Conservation (phyloP, 1,140 invertebrate genomes). For the Subanguina moxae region DNA sequence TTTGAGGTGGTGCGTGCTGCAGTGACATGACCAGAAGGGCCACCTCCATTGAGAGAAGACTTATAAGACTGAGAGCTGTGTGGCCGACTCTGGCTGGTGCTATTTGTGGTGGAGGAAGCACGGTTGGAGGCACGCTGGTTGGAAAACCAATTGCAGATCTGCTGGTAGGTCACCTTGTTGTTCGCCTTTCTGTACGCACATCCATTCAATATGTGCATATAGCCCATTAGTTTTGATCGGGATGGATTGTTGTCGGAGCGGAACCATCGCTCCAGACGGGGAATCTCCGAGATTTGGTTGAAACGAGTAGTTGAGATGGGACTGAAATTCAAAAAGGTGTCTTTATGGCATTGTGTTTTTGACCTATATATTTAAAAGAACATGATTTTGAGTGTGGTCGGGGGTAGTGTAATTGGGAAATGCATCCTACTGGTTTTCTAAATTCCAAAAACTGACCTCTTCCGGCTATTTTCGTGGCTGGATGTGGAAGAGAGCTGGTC, state of each 20-base stretch:
- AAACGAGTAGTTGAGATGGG: constrained; percentile 48
- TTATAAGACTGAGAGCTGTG: no score
- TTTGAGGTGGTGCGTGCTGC: no score
- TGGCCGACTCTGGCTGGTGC: neutral
- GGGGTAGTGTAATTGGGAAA: no score
- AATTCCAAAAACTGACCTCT: constrained; percentile 19
- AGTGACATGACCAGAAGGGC: no score
- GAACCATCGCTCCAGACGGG: constrained; percentile 58
- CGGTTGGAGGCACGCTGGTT: constrained; percentile 26
- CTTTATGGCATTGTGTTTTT: no score
- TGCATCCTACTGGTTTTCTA: no score
- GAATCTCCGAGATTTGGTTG: constrained; percentile 49
- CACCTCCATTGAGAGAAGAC: no score
- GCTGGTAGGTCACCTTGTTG: constrained; percentile 46
- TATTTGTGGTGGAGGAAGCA: neutral
- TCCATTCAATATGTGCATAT: constrained; percentile 50
- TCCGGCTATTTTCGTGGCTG: constrained; percentile 29
- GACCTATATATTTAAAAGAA: no score
- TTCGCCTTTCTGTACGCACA: constrained; percentile 43
- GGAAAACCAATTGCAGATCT: constrained; percentile 57
- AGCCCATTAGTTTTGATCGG: constrained; percentile 45
- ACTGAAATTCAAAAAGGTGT: no score
- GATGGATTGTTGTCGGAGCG: constrained; percentile 51
- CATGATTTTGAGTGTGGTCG: no score
- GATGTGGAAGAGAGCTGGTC: constrained; percentile 32